phyloP scores from a whole-genome alignment of 2,888 invertebrate genomes.

The Pycnomerus fuliginosus region DNA sequence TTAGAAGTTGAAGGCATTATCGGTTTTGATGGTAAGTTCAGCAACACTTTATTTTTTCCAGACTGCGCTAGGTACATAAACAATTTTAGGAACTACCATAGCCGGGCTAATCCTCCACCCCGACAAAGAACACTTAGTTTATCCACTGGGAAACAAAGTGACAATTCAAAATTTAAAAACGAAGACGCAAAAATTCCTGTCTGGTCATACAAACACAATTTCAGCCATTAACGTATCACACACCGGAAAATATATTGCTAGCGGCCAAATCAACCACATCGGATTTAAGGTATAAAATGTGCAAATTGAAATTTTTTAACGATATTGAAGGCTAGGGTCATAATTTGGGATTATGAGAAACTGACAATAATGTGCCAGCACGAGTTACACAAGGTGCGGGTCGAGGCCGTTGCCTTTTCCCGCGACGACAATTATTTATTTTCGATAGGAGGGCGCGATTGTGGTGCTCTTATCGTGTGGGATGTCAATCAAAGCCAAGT shows the following conservation, averaged over 20 bases:
- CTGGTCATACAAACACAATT: constrained; percentile 78
- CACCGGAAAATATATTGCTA: constrained; percentile 76
- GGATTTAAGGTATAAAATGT: constrained; percentile 71
- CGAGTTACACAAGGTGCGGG: constrained; percentile 84
- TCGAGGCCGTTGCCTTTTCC: constrained; percentile 83
- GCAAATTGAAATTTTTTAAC: constrained; percentile 2
- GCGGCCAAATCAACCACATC: constrained; percentile 88
- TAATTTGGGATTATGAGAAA: constrained; percentile 81
- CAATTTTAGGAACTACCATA: constrained; percentile 50
- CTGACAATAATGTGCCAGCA: constrained; percentile 66
- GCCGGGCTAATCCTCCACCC: constrained; percentile 72
- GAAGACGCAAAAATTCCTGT: constrained; percentile 72
- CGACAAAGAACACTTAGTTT: constrained; percentile 67
- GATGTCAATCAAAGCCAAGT: constrained; percentile 59
- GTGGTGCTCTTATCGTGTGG: constrained; percentile 85
- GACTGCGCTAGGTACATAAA: too few species aligned
- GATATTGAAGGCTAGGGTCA: constrained; percentile 68
- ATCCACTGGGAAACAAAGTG: constrained; percentile 78
- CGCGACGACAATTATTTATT: constrained; percentile 71
- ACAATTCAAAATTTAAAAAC: constrained; percentile 68
- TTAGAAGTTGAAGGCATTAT: constrained; percentile 71
- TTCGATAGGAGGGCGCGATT: constrained; percentile 87
- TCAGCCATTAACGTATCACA: constrained; percentile 76
- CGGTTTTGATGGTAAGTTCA: constrained; percentile 74
- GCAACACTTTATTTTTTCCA: constrained; percentile 34